phyloP scores from a whole-genome alignment of 2,888 invertebrate genomes.

The Dynastes tityus region DNA sequence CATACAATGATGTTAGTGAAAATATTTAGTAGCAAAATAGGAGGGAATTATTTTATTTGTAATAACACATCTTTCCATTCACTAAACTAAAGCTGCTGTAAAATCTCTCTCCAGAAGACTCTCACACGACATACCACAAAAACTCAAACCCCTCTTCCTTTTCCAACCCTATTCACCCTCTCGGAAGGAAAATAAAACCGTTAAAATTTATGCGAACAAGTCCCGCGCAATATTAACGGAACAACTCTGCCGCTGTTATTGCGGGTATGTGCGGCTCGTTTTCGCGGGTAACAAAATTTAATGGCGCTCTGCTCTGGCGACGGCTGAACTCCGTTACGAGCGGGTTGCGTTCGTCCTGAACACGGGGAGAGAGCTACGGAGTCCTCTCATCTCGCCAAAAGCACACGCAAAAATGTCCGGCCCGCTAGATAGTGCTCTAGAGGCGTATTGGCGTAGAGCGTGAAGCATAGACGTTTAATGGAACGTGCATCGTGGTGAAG shows the following conservation, averaged over 20 bases:
- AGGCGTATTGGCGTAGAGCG: not conserved
- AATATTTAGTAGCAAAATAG: too few species aligned
- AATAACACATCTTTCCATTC: too few species aligned
- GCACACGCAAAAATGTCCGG: constrained; percentile 43
- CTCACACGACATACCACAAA: too few species aligned
- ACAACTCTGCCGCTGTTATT: constrained; percentile 19
- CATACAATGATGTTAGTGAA: too few species aligned
- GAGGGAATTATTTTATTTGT: too few species aligned
- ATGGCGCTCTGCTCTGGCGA: constrained; percentile 19
- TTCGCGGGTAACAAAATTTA: constrained; percentile 52
- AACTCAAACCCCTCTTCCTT: too few species aligned
- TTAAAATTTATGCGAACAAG: constrained; percentile 38
- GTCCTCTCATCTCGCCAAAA: constrained; percentile 48
- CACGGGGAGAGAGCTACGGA: not conserved
- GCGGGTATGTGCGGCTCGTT: constrained; percentile 37
- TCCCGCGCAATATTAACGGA: constrained; percentile 32
- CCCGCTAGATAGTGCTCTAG: not conserved
- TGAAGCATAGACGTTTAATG: constrained; percentile 17
- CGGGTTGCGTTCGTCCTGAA: constrained; percentile 5
- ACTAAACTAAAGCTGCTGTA: too few species aligned
- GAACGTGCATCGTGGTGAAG: constrained; percentile 17
- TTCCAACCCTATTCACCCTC: too few species aligned
- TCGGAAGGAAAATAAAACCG: constrained; percentile 33
- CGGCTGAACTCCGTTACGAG: constrained; percentile 18
- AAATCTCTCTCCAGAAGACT: too few species aligned